Percentiles rank a stretch among this genome's conserved stretches.
phyloP scores from a whole-genome alignment of 2,113 vertebrate species.

The Cyphotilapia sp. region DNA sequence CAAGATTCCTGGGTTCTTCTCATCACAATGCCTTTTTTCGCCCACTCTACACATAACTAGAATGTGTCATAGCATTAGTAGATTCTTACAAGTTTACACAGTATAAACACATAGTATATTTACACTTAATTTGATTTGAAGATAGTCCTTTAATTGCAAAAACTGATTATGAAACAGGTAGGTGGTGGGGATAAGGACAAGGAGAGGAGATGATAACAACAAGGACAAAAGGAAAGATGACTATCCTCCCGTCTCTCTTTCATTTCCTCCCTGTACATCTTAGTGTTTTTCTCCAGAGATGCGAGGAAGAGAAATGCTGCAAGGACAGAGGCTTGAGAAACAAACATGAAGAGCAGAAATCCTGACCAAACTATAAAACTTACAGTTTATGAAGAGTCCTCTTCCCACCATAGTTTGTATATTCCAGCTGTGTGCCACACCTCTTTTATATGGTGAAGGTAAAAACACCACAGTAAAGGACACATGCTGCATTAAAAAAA shows the following conservation, averaged over 20 bases:
- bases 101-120: background rate
- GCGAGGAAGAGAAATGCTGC: background rate
- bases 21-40: background rate
- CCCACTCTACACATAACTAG: background rate
- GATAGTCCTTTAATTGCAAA: background rate
- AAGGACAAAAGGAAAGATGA: background rate
- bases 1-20: background rate
- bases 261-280: fast-evolving
- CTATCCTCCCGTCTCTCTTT: background rate
- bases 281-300: background rate
- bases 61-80: background rate
- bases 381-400: background rate
- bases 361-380: background rate
- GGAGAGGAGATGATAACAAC: background rate
- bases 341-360: background rate
- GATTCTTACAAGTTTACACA: background rate
- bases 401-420: background rate
- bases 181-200: background rate
- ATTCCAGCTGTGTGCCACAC: background rate
- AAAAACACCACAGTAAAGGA: background rate
- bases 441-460: background rate
- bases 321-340: background rate
- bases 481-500: background rate
- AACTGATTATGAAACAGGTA: background rate
- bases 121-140: background rate